Evolutionary conservation across 2,888 invertebrate genomes (phyloP).

Genomic region (Malachius bipustulatus): DNA sequence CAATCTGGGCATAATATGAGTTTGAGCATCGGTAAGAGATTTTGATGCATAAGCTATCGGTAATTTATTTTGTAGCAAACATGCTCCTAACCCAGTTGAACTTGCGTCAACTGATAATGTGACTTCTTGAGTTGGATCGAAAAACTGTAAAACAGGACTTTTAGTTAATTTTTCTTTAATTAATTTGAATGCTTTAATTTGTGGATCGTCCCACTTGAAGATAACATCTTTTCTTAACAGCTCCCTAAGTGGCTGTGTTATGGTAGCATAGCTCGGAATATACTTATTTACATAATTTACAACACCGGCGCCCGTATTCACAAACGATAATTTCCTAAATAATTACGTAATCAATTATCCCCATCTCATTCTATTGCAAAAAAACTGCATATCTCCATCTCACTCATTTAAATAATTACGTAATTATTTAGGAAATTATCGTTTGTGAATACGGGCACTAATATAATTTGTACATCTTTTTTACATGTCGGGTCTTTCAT

Average conservation of each 20-base stretch:
- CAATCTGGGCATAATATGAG: constrained; percentile 26
- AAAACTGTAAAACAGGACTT: constrained; percentile 12
- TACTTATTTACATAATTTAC: constrained; percentile 19
- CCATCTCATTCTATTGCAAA: no score
- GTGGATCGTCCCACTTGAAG: constrained; percentile 14
- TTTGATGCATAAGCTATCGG: constrained; percentile 29
- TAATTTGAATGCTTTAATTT: constrained; percentile 16
- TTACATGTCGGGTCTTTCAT: constrained; percentile 18
- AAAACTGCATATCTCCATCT: no score
- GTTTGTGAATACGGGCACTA: no score
- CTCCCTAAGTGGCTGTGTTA: constrained; percentile 14
- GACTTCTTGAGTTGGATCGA: constrained; percentile 8
- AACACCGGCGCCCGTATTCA: no score
- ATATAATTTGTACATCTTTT: constrained; percentile 17
- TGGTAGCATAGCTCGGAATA: constrained; percentile 17
- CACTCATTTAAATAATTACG: no score
- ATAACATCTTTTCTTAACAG: constrained; percentile 15
- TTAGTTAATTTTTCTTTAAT: constrained; percentile 13
- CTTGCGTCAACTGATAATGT: constrained; percentile 11
- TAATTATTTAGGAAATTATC: no score
- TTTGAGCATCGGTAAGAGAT: constrained; percentile 21
- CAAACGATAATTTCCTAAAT: no score
- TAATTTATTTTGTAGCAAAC: constrained; percentile 26
- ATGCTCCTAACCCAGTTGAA: constrained; percentile 24
- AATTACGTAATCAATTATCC: no score